Evolutionary conservation across 2,797 vertebrate species (phyloP), one percentile per base, ranked within the genome.

Genomic region (Bovichtus variegatus): DNA sequence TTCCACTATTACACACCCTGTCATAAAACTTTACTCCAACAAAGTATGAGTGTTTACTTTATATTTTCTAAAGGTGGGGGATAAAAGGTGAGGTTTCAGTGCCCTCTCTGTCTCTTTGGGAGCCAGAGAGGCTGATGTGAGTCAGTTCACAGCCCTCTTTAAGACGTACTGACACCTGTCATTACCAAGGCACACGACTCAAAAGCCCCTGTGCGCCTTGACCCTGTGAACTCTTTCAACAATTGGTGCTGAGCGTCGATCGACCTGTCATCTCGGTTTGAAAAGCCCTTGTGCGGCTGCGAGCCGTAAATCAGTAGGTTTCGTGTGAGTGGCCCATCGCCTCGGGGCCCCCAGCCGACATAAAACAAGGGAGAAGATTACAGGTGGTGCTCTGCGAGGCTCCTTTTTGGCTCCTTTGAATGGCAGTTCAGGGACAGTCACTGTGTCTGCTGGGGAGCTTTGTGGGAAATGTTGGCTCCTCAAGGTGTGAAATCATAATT

Each of bases 301-400:
- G 11, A 65, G 74, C n/a, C 2, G 4, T 86, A 92, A 91, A 92
- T 91, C 87, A 87, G 78, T 1, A 2, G 85, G 74, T 83, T 80
- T 83, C 25, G 49, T 81, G 80, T 76, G 76, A 66, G 74, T 53
- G 79, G 58, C 59, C 77, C 57, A 19, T 77, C 4, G 80, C 89
- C 88, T 58, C 25, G 2, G 78, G 76, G 21, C 43, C 61, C 38
- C 47, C 54, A 53, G 59, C 66, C 31, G 0, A 84, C 88, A 78
- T 89, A 65, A 89, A 91, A 86, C 81, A 59, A 75, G 77, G 62
- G 76, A 65, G 87, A 86, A 87, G 83, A 92, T 91, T 90, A 91
- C 85, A 93, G 92, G 89, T 87, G 87, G 81, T 51, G 81, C 46
- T 78, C 29, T 0, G 51, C 7, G 5, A 68, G 84, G 58, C 87